Base-by-base conservation (phyloP, 2,797 vertebrate species). In the Sebastes iracundus region DNA sequence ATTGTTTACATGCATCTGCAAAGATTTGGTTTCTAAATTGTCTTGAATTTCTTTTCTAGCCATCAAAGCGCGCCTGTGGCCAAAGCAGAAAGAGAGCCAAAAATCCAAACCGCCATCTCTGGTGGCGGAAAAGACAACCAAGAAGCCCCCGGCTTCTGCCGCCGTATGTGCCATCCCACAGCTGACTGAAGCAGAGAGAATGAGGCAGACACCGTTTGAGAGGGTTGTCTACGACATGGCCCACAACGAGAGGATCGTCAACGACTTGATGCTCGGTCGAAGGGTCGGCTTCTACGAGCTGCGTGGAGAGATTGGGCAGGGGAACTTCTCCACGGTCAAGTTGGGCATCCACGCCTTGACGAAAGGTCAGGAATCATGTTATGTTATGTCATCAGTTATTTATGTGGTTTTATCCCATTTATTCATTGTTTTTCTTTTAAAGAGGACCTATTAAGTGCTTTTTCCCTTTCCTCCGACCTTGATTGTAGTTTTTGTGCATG, bases 241-340 rank as follows among this genome's bases (percentile, higher is more conserved):
- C 49, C 94, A 96, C 88, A 94, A 92, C 7, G 89, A 95, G 72
- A 93, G 67, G 70, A 77, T 95, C 2, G 64, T 90, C 67, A 94
- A 86, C 7, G 96, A 96, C 35, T 77, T 95, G 20, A 85, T 90
- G 72, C 88, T 96, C 3, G 96, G 96, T 0, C 90, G 92, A 35
- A 91, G 95, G 71, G 81, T 96, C 3, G 90, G 94, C 59, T 96
- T 97, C 85, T 97, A 97, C 12, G 96, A 96, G 80, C 93, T 97
- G 58, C 89, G 95, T 1, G 96, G 96, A 27, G 95, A 96, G 77
- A 90, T 96, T 1, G 96, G 96, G 0, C 87, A 91, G 11, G 96
- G 96, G 0, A 96, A 96, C 89, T 96, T 97, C 89, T 96, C 96
- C 1, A 91, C 93, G 0, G 96, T 97, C 72, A 95, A 81, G 72